Conservation (phyloP, 2,888 invertebrate genomes). For the Pasiphila rectangulata region DNA sequence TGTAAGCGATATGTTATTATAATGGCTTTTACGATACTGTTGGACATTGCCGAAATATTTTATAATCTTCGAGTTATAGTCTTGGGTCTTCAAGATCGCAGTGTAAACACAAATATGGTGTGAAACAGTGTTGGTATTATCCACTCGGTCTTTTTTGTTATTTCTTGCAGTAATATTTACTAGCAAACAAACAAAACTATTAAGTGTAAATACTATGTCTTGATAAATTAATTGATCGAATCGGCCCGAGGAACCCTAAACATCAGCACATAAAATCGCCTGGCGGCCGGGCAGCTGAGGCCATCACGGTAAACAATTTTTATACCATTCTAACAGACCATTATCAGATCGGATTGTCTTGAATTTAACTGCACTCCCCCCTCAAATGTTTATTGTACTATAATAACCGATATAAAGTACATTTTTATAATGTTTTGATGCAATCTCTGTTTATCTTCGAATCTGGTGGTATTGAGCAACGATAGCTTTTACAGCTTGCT, state of each 20-base stretch:
- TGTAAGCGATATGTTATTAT: no score
- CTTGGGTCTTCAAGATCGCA: no score
- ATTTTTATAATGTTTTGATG: conserved; percentile 65
- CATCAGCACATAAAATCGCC: conserved; percentile 14
- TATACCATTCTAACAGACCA: conserved; percentile 55
- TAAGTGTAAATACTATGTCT: no score
- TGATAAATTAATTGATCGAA: no score
- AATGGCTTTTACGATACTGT: no score
- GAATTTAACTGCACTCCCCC: conserved; percentile 45
- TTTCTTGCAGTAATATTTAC: background rate
- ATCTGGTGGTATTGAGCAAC: conserved; percentile 52
- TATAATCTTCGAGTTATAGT: no score
- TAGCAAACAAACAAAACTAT: no score
- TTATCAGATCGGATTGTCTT: conserved; percentile 64
- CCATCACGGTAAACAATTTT: conserved; percentile 62
- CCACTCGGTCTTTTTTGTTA: background rate
- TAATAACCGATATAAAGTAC: conserved; percentile 70
- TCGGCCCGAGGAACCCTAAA: conserved; percentile 21
- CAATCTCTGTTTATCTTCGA: conserved; percentile 65
- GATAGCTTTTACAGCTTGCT: conserved; percentile 42
- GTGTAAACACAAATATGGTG: no score
- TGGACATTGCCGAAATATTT: no score
- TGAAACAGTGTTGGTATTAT: no score
- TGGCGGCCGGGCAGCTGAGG: conserved; percentile 22
- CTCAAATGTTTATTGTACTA: conserved; percentile 60